Evolutionary conservation across 2,888 invertebrate genomes (phyloP).

Genomic region (Leucoptera coffeella): DNA sequence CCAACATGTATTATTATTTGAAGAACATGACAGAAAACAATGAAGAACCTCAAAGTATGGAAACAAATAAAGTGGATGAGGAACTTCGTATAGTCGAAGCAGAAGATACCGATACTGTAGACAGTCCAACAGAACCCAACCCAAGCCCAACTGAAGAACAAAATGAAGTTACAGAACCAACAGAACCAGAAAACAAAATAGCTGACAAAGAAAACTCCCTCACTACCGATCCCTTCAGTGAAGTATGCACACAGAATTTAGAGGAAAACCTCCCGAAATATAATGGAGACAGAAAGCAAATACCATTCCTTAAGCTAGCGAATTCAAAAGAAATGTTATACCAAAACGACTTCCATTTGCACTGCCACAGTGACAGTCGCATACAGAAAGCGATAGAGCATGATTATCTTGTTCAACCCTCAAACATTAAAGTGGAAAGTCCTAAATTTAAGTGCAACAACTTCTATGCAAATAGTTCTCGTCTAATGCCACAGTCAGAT

Average conservation of each 20-base stretch:
- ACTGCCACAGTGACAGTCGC: constrained; percentile 17
- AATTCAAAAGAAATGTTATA: constrained; percentile 39
- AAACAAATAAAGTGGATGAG: constrained; percentile 33
- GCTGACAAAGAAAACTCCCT: constrained; percentile 9
- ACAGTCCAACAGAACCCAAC: constrained; percentile 18
- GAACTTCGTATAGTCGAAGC: constrained; percentile 33
- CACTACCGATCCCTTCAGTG: constrained; percentile 38
- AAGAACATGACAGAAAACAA: constrained; percentile 66
- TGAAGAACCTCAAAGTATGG: constrained; percentile 44
- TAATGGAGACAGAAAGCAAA: constrained; percentile 27
- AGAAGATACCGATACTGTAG: constrained; percentile 34
- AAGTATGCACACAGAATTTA: constrained; percentile 36
- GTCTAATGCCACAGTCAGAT: constrained; percentile 32
- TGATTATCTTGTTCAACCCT: constrained; percentile 57
- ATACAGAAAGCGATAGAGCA: constrained; percentile 47
- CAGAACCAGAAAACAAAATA: constrained; percentile 5
- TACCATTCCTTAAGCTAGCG: constrained; percentile 36
- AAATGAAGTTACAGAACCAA: too few relatives aligned
- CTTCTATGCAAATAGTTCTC: constrained; percentile 37
- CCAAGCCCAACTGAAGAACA: constrained; percentile 5
- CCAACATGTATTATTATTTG: constrained; percentile 79
- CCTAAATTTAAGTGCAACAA: constrained; percentile 45
- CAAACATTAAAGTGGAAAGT: constrained; percentile 53
- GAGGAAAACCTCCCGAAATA: constrained; percentile 20
- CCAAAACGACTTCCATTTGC: constrained; percentile 36